Conservation (phyloP, 2,888 invertebrate genomes). For the Acheta domesticus region DNA sequence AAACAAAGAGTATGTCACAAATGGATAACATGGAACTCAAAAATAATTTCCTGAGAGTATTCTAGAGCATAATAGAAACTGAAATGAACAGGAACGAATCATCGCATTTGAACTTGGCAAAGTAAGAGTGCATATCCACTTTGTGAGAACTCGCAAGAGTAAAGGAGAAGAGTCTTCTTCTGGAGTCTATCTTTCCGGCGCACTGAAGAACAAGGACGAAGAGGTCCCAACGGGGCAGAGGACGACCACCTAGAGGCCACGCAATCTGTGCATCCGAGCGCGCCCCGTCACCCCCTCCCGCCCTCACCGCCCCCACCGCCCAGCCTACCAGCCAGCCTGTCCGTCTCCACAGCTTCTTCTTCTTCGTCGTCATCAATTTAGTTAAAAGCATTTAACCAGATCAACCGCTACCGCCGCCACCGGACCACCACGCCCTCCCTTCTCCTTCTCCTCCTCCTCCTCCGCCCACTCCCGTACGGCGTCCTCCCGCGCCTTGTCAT, state of each 20-base stretch:
- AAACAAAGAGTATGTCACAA: too few relatives aligned
- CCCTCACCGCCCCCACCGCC: too few relatives aligned
- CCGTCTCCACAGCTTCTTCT: not conserved
- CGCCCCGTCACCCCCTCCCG: not conserved
- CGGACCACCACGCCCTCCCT: not conserved
- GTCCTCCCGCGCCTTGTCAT: not conserved
- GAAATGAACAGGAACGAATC: too few relatives aligned
- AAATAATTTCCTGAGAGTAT: too few relatives aligned
- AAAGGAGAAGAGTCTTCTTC: too few relatives aligned
- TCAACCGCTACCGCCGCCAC: not conserved
- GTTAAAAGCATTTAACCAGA: slow-evolving; percentile 10
- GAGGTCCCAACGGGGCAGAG: not conserved
- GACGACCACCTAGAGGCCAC: not conserved
- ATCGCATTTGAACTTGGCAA: too few relatives aligned
- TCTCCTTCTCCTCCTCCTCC: not conserved
- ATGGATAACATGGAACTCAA: too few relatives aligned
- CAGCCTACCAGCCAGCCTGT: too few relatives aligned
- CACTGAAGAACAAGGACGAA: not conserved
- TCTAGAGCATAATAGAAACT: too few relatives aligned
- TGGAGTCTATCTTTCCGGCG: too few relatives aligned
- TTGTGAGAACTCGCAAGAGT: too few relatives aligned
- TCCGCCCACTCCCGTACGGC: not conserved
- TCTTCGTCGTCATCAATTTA: slow-evolving; percentile 5
- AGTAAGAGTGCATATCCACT: too few relatives aligned
- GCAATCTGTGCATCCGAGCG: not conserved